Conservation (phyloP, 2,113 vertebrate species). For the Columba livia region DNA sequence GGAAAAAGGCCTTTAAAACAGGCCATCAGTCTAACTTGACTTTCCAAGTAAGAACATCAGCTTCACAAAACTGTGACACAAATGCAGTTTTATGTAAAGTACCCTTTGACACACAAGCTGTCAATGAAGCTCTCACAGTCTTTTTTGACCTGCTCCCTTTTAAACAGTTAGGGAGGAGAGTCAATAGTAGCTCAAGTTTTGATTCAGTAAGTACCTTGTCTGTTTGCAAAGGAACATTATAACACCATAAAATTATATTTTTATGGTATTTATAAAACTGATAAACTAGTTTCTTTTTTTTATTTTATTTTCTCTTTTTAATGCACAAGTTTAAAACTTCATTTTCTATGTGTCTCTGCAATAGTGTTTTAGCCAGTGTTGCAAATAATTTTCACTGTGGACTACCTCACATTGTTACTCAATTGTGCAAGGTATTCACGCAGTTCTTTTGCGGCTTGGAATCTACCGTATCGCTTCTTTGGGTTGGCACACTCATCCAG, state of each 20-base stretch:
- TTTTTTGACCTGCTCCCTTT: slow-evolving; percentile 65
- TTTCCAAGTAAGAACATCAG: slow-evolving; percentile 81
- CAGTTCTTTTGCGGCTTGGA: slow-evolving; percentile 92
- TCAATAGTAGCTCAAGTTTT: slow-evolving; percentile 72
- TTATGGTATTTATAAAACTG: slow-evolving; percentile 55
- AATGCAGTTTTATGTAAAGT: slow-evolving; percentile 77
- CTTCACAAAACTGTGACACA: slow-evolving; percentile 78
- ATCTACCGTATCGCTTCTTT: slow-evolving; percentile 90
- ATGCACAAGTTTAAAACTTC: slow-evolving; percentile 29
- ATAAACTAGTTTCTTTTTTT: slow-evolving; percentile 23
- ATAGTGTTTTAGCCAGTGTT: slow-evolving; percentile 52
- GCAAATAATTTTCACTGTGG: background rate
- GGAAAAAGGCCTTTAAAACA: slow-evolving; percentile 82
- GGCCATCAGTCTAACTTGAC: slow-evolving; percentile 77
- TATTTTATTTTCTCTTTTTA: slow-evolving; percentile 21
- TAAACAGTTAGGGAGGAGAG: slow-evolving; percentile 36
- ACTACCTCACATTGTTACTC: slow-evolving; percentile 90
- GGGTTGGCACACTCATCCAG: slow-evolving; percentile 96
- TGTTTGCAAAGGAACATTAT: slow-evolving; percentile 66
- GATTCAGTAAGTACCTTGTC: slow-evolving; percentile 68
- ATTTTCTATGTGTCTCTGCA: slow-evolving; percentile 31
- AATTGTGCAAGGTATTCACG: slow-evolving; percentile 92
- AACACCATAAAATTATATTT: slow-evolving; percentile 51
- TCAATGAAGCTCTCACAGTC: slow-evolving; percentile 76
- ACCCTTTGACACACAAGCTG: slow-evolving; percentile 77